Evolutionary conservation across 2,113 vertebrate genomes (phyloP), one percentile per base, ranked within the genome.

Genomic region (Anser cygnoides): DNA sequence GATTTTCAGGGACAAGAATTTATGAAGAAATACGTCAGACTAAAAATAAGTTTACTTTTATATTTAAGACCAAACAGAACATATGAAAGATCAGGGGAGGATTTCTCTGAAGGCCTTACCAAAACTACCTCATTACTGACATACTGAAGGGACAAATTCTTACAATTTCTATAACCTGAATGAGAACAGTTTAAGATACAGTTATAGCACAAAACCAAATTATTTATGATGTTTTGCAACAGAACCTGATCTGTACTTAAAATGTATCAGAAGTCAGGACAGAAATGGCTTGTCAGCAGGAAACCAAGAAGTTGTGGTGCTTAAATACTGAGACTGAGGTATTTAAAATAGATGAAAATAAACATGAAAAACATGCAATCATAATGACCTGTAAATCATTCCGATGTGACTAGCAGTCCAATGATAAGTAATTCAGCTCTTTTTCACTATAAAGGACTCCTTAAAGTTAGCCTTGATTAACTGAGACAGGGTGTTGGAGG

Each of bases 221-320:
- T 81, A 96, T 88, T 95, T 72, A 86, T 93, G 71, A 77, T 92
- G 82, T 43, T 96, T 79, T 88, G 63, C 67, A 88, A 70, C 31
- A 49, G 22, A 89, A 83, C 76, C 83, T 86, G 68, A 86, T 95
- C 81, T 61, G 41, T 86, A 89, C 49, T 92, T 90, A 61, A 95
- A 96, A 58, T 1, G 0, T 22, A 72, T 88, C 79, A 88, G 18
- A 84, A 90, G 39, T 86, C 79, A 90, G 72, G 78, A 39, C 73
- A 90, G 76, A 37, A 83, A 3, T 25, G n/a, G 28, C 50, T 71
- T 80, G 33, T 74, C 57, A 37, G 58, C 72, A 90, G 72, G 72
- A 85, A 87, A 74, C 22, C 23, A 65, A 70, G 82, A 41, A 61
- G 16, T 41, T 80, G 28, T 62, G 29, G 28, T 83, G 63, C 75